A percentile compares a stretch with the other conserved stretches of the same genome.
These are phyloP conservation scores for Pseudolaguvia tuberculata DNA, from an alignment of 2,113 vertebrate genomes.

Conservation along the genomic window DNA sequence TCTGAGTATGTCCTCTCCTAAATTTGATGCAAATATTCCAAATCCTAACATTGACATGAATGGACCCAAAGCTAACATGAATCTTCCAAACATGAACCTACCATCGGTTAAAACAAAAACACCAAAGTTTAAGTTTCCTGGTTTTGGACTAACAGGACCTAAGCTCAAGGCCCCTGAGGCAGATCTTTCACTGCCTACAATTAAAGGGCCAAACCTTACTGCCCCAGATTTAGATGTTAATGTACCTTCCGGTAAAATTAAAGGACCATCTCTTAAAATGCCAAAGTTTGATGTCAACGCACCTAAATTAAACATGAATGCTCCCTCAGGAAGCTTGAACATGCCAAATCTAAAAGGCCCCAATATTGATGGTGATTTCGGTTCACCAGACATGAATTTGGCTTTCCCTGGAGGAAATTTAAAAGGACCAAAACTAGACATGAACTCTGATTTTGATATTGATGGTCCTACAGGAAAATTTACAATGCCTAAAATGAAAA, in stretches of 20 bases:
- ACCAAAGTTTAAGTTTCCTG: constrained; percentile 42
- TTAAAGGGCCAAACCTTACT: constrained; percentile 38
- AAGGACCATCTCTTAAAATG: constrained; percentile 38
- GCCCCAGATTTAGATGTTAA: constrained; percentile 14
- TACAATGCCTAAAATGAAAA: constrained; percentile 50
- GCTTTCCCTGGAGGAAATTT: constrained; percentile 29
- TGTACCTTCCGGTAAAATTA: constrained; percentile 44
- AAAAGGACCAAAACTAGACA: constrained; percentile 51
- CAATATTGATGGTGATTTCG: constrained; percentile 56
- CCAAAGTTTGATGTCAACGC: constrained; percentile 46
- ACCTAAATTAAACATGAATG: constrained; percentile 51
- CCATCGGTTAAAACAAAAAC: constrained; percentile 49
- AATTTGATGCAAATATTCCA: constrained; percentile 41
- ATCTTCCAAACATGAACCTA: constrained; percentile 18
- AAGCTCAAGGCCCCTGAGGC: constrained; percentile 31
- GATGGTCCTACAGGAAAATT: constrained; percentile 51
- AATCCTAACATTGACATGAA: constrained; percentile 37
- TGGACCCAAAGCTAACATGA: constrained; percentile 35
- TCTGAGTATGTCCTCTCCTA: constrained; percentile 32
- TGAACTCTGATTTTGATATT: constrained; percentile 51
- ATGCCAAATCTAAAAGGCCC: constrained; percentile 52
- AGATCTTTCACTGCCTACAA: constrained; percentile 33
- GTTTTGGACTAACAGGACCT: constrained; percentile 15
- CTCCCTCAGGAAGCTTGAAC: constrained; percentile 39
- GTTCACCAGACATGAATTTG: constrained; percentile 49